Conservation (phyloP, 2,888 invertebrate species). For the Andrena marginata region DNA sequence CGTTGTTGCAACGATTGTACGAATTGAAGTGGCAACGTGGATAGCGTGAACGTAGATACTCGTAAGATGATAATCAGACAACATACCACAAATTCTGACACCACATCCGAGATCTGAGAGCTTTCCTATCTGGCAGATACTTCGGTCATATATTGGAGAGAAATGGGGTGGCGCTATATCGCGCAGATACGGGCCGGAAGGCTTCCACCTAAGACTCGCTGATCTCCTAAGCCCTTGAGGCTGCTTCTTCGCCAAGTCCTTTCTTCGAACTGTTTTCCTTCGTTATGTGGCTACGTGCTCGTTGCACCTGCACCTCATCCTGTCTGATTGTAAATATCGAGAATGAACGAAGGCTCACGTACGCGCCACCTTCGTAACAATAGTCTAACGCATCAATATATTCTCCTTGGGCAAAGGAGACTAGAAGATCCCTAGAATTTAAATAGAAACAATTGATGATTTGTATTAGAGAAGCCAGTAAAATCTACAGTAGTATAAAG, state of each 20-base stretch:
- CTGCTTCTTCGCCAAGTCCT: slow-evolving; percentile 40
- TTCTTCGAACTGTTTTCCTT: slow-evolving; percentile 34
- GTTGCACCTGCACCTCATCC: slow-evolving; percentile 24
- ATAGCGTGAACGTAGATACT: not conserved
- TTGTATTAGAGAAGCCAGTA: too few relatives aligned
- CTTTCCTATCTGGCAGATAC: slow-evolving; percentile 63
- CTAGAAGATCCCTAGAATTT: too few relatives aligned
- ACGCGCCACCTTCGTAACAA: too few relatives aligned
- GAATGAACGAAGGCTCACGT: not conserved
- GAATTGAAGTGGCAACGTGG: not conserved
- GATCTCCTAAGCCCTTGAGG: slow-evolving; percentile 67
- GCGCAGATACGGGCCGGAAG: slow-evolving; percentile 54
- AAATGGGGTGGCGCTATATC: slow-evolving; percentile 71
- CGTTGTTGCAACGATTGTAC: not conserved
- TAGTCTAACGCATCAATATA: too few relatives aligned
- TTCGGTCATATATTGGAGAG: slow-evolving; percentile 72
- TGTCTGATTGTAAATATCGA: slow-evolving; percentile 7
- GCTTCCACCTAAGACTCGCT: slow-evolving; percentile 43
- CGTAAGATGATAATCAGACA: slow-evolving; percentile 27
- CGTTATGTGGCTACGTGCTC: slow-evolving; percentile 28
- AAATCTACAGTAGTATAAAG: too few relatives aligned
- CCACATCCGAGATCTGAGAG: slow-evolving; percentile 60
- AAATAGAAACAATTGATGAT: too few relatives aligned
- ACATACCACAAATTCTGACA: slow-evolving; percentile 61
- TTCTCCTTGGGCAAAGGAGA: too few relatives aligned